These are phyloP conservation scores for Phenacoccus solenopsis DNA, from an alignment of 1,140 invertebrate genomes.

Conservation along the genomic window DNA sequence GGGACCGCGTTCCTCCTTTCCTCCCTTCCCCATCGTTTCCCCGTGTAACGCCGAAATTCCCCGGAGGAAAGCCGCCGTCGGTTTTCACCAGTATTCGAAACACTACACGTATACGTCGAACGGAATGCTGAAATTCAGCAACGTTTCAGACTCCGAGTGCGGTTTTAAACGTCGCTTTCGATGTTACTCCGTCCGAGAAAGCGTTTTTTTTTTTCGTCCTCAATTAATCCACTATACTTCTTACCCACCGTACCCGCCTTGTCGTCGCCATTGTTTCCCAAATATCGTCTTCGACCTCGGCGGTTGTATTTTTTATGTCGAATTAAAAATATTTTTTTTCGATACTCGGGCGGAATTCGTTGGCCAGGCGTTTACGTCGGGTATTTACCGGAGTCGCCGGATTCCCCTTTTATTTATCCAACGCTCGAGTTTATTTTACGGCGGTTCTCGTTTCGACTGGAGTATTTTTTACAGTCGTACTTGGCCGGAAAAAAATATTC, in stretches of 20 bases:
- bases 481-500: no score
- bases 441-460: no score
- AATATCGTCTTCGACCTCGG: background rate
- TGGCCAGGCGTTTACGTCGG: no score
- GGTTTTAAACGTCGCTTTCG: conserved; percentile 14
- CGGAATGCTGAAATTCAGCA: conserved; percentile 15
- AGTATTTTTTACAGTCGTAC: no score
- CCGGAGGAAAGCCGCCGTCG: conserved; percentile 8
- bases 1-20: background rate
- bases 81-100: conserved; percentile 8
- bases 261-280: conserved; percentile 6
- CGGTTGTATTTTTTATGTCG: no score
- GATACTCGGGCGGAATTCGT: no score
- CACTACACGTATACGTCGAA: conserved; percentile 8
- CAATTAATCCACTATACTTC: conserved; percentile 12
- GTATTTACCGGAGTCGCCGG: no score
- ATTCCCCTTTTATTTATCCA: no score
- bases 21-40: conserved; percentile 7
- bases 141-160: conserved; percentile 14
- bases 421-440: no score
- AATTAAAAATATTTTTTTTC: no score
- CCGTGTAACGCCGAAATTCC: background rate
- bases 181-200: conserved; percentile 10
- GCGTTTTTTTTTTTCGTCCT: background rate
- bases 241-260: background rate